phyloP scores from a whole-genome alignment of 2,797 vertebrate genomes.

The Tragopan temminckii region DNA sequence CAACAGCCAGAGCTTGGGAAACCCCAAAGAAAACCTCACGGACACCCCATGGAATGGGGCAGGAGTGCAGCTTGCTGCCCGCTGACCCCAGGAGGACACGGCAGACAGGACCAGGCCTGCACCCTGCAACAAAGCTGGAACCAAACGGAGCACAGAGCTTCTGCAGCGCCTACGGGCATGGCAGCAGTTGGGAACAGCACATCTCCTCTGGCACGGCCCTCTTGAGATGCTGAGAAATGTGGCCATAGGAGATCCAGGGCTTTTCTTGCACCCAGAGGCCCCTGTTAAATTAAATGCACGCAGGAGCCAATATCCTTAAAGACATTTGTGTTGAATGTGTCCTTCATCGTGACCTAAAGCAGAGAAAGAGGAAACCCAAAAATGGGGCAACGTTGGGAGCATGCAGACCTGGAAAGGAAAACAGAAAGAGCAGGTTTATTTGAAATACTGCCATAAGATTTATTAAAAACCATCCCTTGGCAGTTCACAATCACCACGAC shows the following conservation, averaged over 20 bases:
- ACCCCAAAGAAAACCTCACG: too few species aligned
- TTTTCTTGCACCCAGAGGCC: neutral
- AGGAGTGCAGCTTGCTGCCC: neutral
- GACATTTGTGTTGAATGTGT: accelerated
- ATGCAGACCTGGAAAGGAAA: neutral
- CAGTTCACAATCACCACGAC: neutral
- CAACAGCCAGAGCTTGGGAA: neutral
- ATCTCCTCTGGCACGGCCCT: neutral
- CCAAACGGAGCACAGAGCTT: neutral
- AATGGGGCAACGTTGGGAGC: neutral
- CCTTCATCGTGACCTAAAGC: neutral
- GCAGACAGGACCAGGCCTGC: too few species aligned
- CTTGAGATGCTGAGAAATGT: neutral
- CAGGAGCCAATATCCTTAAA: neutral
- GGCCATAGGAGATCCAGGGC: neutral
- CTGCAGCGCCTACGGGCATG: neutral
- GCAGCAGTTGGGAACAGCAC: accelerated
- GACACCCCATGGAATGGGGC: too few species aligned
- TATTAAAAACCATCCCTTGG: slow-evolving; percentile 55
- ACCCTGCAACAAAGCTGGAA: too few species aligned
- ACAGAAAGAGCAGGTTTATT: neutral
- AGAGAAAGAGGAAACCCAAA: neutral
- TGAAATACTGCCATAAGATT: slow-evolving; percentile 2
- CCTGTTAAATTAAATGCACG: accelerated
- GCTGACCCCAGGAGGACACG: neutral